These are phyloP conservation scores for Triplophysa siluroides DNA, from an alignment of 2,113 vertebrate species.

Conservation along the genomic window DNA sequence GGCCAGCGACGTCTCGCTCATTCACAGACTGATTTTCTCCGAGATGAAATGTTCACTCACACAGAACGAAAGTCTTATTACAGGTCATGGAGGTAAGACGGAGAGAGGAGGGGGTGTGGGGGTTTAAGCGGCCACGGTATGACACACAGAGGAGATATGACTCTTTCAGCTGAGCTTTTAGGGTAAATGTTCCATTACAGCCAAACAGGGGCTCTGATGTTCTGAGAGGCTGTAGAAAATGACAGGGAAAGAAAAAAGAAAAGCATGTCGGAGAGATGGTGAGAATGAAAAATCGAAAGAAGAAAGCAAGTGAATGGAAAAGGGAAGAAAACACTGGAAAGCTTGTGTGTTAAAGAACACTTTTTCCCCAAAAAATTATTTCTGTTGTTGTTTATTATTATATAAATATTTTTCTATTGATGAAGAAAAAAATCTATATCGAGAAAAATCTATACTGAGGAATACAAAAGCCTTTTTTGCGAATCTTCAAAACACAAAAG, in stretches of 20 bases:
- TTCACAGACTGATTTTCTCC: slow-evolving; percentile 25
- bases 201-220: slow-evolving; percentile 4
- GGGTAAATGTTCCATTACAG: slow-evolving; percentile 35
- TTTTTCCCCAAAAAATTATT: too few species aligned
- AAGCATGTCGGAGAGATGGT: not conserved
- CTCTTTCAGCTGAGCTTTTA: slow-evolving; percentile 4
- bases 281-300: not conserved
- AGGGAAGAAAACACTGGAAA: not conserved
- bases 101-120: not conserved
- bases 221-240: not conserved
- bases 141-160: slow-evolving; percentile 27
- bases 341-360: not conserved
- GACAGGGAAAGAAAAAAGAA: slow-evolving; percentile 15
- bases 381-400: too few species aligned
- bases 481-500: too few species aligned
- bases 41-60: slow-evolving; percentile 40
- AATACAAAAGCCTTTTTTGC: too few species aligned
- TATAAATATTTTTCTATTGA: too few species aligned
- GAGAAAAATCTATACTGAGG: too few species aligned
- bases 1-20: slow-evolving; percentile 6
- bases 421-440: too few species aligned
- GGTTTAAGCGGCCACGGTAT: slow-evolving; percentile 15
- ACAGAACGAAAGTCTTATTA: slow-evolving; percentile 40
- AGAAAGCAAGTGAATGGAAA: not conserved
- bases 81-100: slow-evolving; percentile 20